Evolutionary conservation across 2,888 invertebrate genomes (phyloP).

Genomic region (Volucella bombylans): DNA sequence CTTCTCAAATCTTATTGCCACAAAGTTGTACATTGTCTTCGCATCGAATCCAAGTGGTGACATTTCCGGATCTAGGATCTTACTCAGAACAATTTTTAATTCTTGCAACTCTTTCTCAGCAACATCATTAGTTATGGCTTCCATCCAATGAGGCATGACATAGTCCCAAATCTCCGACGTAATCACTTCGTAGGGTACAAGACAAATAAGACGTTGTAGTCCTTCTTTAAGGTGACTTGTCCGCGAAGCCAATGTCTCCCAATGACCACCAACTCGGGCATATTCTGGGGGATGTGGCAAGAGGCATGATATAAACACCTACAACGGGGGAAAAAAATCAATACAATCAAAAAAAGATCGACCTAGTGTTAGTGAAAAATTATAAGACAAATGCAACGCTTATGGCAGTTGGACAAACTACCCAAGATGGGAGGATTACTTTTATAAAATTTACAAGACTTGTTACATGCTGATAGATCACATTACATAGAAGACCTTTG

Average conservation of each 20-base stretch:
- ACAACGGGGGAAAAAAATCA: background rate
- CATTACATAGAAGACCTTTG: too few relatives aligned
- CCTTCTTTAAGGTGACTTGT: constrained; percentile 97
- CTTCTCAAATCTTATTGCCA: constrained; percentile 91
- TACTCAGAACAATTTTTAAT: constrained; percentile 91
- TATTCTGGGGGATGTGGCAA: constrained; percentile 98
- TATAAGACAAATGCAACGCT: background rate
- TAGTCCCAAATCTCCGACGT: constrained; percentile 98
- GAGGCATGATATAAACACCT: constrained; percentile 92
- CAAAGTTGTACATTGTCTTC: constrained; percentile 97
- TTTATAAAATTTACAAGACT: background rate
- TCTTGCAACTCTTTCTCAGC: constrained; percentile 93
- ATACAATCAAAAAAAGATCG: background rate
- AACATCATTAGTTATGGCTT: constrained; percentile 96
- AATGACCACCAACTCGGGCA: constrained; percentile 97
- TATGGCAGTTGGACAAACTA: too few relatives aligned
- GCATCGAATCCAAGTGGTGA: constrained; percentile 96
- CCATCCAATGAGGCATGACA: constrained; percentile 99
- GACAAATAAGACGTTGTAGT: constrained; percentile 94
- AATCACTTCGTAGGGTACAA: constrained; percentile 98
- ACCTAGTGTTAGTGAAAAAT: background rate
- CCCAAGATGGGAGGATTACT: too few relatives aligned
- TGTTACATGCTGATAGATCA: background rate
- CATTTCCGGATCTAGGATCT: constrained; percentile 98
- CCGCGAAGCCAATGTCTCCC: constrained; percentile 93